These are phyloP conservation scores for Caerostris darwini DNA, from an alignment of 1,140 invertebrate species.

Conservation along the genomic window DNA sequence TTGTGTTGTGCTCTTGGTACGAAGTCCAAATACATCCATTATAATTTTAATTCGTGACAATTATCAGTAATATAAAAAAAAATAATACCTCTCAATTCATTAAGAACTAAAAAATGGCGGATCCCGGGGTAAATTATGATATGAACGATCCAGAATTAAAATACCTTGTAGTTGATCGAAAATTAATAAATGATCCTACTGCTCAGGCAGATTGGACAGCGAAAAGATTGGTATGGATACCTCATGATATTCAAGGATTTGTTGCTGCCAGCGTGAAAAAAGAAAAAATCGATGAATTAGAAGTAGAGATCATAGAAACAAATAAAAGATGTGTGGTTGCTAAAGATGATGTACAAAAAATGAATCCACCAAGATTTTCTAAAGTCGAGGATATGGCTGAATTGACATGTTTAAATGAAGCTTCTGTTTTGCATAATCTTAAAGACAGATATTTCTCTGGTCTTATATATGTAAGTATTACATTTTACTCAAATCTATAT, in stretches of 20 bases:
- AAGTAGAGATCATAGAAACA: constrained; percentile 98
- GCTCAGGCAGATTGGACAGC: constrained; percentile 99
- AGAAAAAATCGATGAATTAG: constrained; percentile 96
- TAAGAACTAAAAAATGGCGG: constrained; percentile 70
- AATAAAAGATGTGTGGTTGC: constrained; percentile 93
- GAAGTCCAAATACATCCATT: neutral
- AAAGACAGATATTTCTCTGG: constrained; percentile 99
- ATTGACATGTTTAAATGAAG: constrained; percentile 99
- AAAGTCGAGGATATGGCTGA: constrained; percentile 99
- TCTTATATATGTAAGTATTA: constrained; percentile 97
- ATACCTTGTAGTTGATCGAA: constrained; percentile 95
- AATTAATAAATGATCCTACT: constrained; percentile 96
- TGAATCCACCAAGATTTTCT: constrained; percentile 99
- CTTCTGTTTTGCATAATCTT: constrained; percentile 99
- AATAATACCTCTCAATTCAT: neutral
- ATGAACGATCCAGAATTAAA: constrained; percentile 84
- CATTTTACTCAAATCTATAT: too few species aligned
- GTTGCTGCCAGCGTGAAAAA: constrained; percentile 97
- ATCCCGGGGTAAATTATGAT: constrained; percentile 73
- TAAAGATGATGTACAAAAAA: constrained; percentile 99
- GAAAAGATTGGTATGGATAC: constrained; percentile 98
- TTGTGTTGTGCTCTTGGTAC: constrained; percentile 31
- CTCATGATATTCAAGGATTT: constrained; percentile 98
- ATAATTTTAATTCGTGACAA: constrained; percentile 18
- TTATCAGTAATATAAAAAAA: neutral